Evolutionary conservation across 53 echinoderm and acorn worm genomes (phyloP), one percentile per base, ranked within the genome.

Genomic region (Paracentrotus lividus): DNA sequence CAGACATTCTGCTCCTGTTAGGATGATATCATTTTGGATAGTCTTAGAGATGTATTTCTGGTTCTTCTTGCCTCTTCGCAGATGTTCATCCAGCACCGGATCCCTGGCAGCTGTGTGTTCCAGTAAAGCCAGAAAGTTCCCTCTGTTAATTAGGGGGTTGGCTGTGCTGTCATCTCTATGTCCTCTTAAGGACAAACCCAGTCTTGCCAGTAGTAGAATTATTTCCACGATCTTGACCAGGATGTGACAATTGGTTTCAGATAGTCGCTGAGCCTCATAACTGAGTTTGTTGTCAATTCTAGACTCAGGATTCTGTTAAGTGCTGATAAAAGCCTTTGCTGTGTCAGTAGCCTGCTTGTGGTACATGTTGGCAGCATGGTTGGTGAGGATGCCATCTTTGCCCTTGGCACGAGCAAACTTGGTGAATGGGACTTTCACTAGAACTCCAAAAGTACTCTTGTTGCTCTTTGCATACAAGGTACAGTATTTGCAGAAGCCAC

Each of bases 401-500:
- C 93, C 93, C 53, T 77, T 93, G 57, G 53, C 93, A 38, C 84
- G 81, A 84, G 33, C 56, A 84, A 93, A 78, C 81, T 93, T 93
- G 33, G 51, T 93, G 72, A 91, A 93, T 93, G 93, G 93, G 58
- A 55, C 55, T 40, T 78, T 93, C 81, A 93, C 78, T 54, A 93
- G 93, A 56, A 49, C 65, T 90, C 90, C 64, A 64, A 90, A 66
- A 34, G 55, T 58, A 24, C 92, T 77, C 76, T 91, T 91, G 92
- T 5, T 77, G 34, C 44, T 33, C 75, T 67, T 69, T 44, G 92
- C 68, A 10, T 7, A 93, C 93, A 93, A 84, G 81, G 84, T 58
- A 38, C 93, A 93, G 93, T 93, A 93, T 58, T 93, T 93, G 81
- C 93, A 93, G 93, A 54, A 78, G 51, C 93, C 93, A 54, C 78